A percentile compares a stretch with the other conserved stretches of the same genome.
These are phyloP conservation scores for Thymelicus lineola DNA, from an alignment of 2,888 invertebrate species.

Conservation along the genomic window DNA sequence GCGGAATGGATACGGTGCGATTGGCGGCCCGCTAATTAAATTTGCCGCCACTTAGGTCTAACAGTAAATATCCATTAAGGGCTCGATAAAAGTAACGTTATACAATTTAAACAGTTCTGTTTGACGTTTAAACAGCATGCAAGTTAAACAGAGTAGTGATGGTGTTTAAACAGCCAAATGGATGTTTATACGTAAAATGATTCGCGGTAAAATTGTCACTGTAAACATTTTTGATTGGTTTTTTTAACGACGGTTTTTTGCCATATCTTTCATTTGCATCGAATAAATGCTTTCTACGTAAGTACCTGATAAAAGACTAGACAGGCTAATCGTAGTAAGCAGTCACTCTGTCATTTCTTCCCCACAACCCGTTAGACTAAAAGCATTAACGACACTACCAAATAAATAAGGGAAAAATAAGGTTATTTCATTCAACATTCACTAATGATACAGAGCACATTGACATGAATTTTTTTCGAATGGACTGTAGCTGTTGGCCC, in stretches of 20 bases:
- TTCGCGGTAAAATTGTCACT: neutral
- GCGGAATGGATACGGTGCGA: conserved; percentile 21
- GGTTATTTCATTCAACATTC: too few relatives aligned
- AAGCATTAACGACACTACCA: too few relatives aligned
- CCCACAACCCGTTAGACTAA: too few relatives aligned
- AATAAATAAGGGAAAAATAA: too few relatives aligned
- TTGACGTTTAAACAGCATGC: conserved; percentile 21
- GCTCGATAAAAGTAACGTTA: conserved; percentile 25
- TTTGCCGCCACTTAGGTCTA: conserved; percentile 25
- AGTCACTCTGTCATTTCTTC: too few relatives aligned
- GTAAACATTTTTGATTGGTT: neutral
- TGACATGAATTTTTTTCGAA: too few relatives aligned
- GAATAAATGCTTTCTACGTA: neutral
- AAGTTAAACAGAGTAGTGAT: conserved; percentile 26
- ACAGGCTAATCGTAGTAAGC: too few relatives aligned
- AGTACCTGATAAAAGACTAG: too few relatives aligned
- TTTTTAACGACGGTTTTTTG: neutral
- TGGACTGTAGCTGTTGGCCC: too few relatives aligned
- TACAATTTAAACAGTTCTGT: conserved; percentile 20
- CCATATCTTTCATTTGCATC: neutral
- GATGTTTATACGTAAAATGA: neutral
- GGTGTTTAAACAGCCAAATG: conserved; percentile 28
- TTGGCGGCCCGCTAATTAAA: conserved; percentile 29
- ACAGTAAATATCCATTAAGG: conserved; percentile 14
- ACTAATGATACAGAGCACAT: too few relatives aligned